Evolutionary conservation across 2,888 invertebrate genomes (phyloP).

Genomic region (Psococerastis gibbosa): DNA sequence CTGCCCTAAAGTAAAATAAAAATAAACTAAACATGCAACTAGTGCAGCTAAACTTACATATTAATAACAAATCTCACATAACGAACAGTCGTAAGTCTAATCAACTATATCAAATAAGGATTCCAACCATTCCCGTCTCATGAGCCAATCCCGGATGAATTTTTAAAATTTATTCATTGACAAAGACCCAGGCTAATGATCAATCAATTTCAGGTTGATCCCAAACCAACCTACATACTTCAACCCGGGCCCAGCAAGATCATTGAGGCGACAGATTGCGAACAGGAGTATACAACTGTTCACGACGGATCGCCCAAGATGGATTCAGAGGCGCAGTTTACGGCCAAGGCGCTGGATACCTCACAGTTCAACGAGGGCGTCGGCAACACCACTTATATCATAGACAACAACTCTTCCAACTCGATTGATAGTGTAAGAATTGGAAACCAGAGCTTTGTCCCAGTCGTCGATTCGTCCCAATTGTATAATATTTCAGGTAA

Average conservation of each 20-base stretch:
- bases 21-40: too few species aligned
- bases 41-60: too few species aligned
- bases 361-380: constrained; percentile 9
- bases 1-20: too few species aligned
- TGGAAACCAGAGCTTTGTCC: constrained; percentile 7
- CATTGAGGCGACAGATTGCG: neutral
- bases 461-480: constrained; percentile 6
- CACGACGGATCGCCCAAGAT: neutral
- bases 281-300: neutral
- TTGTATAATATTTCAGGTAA: constrained; percentile 9
- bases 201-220: constrained; percentile 2
- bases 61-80: too few species aligned
- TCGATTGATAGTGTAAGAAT: constrained; percentile 6
- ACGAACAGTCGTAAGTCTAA: too few species aligned
- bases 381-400: constrained; percentile 7
- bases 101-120: too few species aligned
- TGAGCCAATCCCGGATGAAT: too few species aligned
- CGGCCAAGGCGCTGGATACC: constrained; percentile 2
- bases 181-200: too few species aligned
- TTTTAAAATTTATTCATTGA: too few species aligned
- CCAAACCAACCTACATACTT: neutral
- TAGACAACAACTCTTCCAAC: constrained; percentile 6
- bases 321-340: constrained; percentile 5
- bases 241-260: constrained; percentile 3
- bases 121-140: too few species aligned